These are phyloP conservation scores for Anguilla marmorata DNA, from an alignment of 2,797 vertebrate species.

Conservation along the genomic window DNA sequence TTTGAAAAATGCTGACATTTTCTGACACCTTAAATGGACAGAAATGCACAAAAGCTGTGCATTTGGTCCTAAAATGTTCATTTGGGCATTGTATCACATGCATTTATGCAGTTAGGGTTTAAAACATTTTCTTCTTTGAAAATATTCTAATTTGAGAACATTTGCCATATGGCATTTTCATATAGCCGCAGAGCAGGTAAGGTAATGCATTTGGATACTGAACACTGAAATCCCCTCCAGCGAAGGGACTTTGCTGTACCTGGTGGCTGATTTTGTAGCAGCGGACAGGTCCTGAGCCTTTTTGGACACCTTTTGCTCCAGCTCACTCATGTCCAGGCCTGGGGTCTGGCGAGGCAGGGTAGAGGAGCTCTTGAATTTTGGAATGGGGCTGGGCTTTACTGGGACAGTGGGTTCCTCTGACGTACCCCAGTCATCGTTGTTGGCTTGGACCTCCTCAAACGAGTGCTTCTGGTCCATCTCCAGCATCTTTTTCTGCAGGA, in stretches of 20 bases:
- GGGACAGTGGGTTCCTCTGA: slow-evolving; percentile 57
- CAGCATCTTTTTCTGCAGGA: slow-evolving; percentile 78
- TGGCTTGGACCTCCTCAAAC: slow-evolving; percentile 51
- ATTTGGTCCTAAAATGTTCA: not conserved
- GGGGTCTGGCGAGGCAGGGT: slow-evolving; percentile 43
- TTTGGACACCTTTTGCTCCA: slow-evolving; percentile 60
- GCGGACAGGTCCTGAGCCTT: slow-evolving; percentile 52
- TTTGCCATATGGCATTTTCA: not conserved
- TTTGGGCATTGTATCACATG: not conserved
- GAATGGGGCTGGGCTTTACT: slow-evolving; percentile 33
- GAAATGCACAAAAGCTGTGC: not conserved
- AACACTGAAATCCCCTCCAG: not conserved
- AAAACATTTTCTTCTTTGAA: not conserved
- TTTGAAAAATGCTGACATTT: not conserved
- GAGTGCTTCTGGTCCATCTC: slow-evolving; percentile 74
- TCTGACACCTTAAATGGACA: not conserved
- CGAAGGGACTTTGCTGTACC: slow-evolving; percentile 51
- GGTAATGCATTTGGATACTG: slow-evolving; percentile 5
- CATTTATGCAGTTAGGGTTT: not conserved
- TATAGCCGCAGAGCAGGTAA: not conserved
- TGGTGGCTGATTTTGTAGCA: slow-evolving; percentile 52
- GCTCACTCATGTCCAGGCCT: slow-evolving; percentile 64
- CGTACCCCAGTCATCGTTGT: slow-evolving; percentile 69
- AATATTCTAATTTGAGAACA: not conserved
- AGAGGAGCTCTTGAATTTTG: slow-evolving; percentile 40